Conservation (phyloP, 2,113 vertebrate genomes). For the Hippocampus abdominalis region DNA sequence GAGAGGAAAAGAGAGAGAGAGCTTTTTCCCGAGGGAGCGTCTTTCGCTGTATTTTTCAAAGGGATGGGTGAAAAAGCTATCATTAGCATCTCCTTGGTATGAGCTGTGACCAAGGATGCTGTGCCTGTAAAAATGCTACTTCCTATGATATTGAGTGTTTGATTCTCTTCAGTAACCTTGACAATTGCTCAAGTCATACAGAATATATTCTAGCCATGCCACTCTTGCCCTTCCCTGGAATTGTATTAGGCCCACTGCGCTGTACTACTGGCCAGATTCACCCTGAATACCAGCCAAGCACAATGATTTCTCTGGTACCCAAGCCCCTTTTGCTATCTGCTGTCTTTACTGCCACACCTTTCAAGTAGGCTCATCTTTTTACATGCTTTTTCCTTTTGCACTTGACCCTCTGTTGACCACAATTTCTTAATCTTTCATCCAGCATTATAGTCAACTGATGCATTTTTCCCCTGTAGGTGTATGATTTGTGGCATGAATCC, state of each 20-base stretch:
- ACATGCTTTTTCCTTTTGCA: slow-evolving; percentile 14
- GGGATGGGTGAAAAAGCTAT: slow-evolving; percentile 38
- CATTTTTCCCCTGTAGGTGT: background rate
- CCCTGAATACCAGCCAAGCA: slow-evolving; percentile 67
- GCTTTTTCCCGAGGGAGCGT: slow-evolving; percentile 32
- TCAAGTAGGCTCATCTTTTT: slow-evolving; percentile 52
- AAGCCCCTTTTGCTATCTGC: slow-evolving; percentile 58
- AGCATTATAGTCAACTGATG: background rate
- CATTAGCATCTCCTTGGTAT: slow-evolving; percentile 63
- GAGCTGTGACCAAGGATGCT: slow-evolving; percentile 55
- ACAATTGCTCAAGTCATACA: slow-evolving; percentile 67
- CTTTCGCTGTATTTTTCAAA: slow-evolving; percentile 33
- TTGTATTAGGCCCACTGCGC: slow-evolving; percentile 53
- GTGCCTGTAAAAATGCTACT: slow-evolving; percentile 48
- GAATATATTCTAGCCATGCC: slow-evolving; percentile 76
- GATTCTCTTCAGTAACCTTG: slow-evolving; percentile 75
- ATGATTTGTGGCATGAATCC: background rate
- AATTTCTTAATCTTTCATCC: background rate
- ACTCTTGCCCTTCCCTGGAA: slow-evolving; percentile 32
- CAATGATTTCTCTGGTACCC: slow-evolving; percentile 62
- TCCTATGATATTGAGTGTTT: slow-evolving; percentile 67
- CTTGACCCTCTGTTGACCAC: background rate
- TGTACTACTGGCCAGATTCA: slow-evolving; percentile 60
- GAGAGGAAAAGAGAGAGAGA: slow-evolving; percentile 3
- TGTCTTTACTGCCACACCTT: slow-evolving; percentile 42